These are phyloP conservation scores for Cebidichthys violaceus DNA, from an alignment of 2,113 vertebrate species.

Conservation along the genomic window DNA sequence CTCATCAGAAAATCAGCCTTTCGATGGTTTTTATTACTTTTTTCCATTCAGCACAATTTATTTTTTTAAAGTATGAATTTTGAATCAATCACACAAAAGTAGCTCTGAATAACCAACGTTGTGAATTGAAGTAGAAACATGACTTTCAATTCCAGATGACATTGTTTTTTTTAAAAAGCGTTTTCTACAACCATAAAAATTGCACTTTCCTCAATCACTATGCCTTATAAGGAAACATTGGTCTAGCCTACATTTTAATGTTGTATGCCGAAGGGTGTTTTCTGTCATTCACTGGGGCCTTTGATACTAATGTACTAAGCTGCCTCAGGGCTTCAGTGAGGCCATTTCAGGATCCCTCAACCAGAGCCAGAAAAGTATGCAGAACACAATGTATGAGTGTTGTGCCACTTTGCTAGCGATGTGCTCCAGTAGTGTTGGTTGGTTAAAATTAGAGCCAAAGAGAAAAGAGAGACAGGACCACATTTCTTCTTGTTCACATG, in stretches of 20 bases:
- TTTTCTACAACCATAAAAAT: constrained; percentile 46
- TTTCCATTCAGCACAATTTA: neutral
- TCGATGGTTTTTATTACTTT: neutral
- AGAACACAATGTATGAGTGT: constrained; percentile 54
- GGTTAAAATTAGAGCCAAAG: constrained; percentile 41
- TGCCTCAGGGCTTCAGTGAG: constrained; percentile 61
- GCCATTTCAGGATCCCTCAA: constrained; percentile 64
- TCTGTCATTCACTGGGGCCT: constrained; percentile 68
- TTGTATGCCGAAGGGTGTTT: constrained; percentile 53
- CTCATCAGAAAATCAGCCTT: neutral
- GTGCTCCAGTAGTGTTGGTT: constrained; percentile 46
- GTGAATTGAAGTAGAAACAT: constrained; percentile 22
- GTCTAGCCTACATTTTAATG: constrained; percentile 67
- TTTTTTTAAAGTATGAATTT: neutral
- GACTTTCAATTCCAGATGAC: constrained; percentile 7
- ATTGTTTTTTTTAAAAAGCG: neutral
- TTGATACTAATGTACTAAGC: constrained; percentile 78
- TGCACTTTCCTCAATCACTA: constrained; percentile 41
- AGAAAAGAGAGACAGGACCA: constrained; percentile 4
- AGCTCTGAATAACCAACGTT: neutral
- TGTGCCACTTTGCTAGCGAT: constrained; percentile 48
- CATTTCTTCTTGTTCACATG: constrained; percentile 31
- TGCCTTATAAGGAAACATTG: constrained; percentile 31
- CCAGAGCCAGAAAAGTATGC: constrained; percentile 51
- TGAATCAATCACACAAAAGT: neutral